Base-by-base conservation (phyloP, 2,797 vertebrate species). In the Anguilla pacifica region DNA sequence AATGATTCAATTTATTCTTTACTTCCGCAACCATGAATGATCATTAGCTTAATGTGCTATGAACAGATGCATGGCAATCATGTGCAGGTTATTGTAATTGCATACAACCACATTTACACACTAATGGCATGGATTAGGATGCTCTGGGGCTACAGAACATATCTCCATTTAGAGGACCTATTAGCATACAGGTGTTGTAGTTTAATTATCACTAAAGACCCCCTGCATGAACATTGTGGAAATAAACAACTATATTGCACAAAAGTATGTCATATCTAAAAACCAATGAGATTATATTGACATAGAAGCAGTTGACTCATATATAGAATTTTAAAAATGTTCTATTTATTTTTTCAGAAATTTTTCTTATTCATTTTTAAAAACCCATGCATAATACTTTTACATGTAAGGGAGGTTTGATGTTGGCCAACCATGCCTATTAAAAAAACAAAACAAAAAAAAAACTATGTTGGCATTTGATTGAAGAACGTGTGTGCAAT, bases 1-100 rank as follows among this genome's bases (percentile, higher is more conserved):
- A 86, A 59, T 81, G 79, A 86, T 86, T 64, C 4, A 15, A 64
- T 64, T 64, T 53, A 53, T 86, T 86, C 28, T 79, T 53, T 81
- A 43, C 49, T 74, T 57, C 79, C 57, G 39, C 49, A 53, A 19
- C 39, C 85, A 53, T 3, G 25, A 81, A 81, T 79, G 72, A 53
- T 86, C 74, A 81, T 86, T 59, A 39, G 74, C 22, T 59, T 81
- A 57, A 86, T 61, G 86, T 25, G 2, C 6, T 22, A 79, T 79
- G 81, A 81, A 67, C 51, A 86, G 79, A 86, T 86, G 39, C 39
- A 43, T 43, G 39, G 57, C 70, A 86, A 51, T 74, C 43, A 22
- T 28, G 55, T 22, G 10, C 43, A 39, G 19, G 64, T 6, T 64
- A 25, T 25, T 67, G 43, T 85, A 85, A 74, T 86, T 55, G 77